Percentiles rank a stretch among this genome's conserved stretches.
Conservation (phyloP, 2,113 vertebrate species). For the Elgaria multicarinata region DNA sequence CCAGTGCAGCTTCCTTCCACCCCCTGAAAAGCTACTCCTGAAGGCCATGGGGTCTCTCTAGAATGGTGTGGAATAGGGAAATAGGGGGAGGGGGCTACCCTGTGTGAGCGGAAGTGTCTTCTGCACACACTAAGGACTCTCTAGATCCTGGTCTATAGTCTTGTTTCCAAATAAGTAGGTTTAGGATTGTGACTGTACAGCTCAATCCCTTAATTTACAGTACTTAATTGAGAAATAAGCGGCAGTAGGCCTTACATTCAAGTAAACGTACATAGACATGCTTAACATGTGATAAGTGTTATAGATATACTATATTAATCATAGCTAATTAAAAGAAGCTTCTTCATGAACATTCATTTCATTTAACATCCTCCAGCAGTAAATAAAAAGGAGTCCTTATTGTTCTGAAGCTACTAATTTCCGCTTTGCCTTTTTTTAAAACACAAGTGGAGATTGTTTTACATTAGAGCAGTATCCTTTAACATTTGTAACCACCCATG, state of each 20-base stretch:
- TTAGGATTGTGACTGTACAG: background rate
- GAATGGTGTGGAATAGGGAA: background rate
- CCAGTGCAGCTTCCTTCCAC: too few relatives aligned
- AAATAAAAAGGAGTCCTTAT: background rate
- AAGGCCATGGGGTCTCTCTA: background rate
- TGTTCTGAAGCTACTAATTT: background rate
- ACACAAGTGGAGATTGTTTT: background rate
- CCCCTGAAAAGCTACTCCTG: too few relatives aligned
- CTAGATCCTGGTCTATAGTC: background rate
- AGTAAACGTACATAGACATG: background rate
- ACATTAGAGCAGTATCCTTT: background rate
- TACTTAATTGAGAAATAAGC: background rate
- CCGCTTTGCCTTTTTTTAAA: background rate
- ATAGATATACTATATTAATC: background rate
- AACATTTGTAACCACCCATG: background rate
- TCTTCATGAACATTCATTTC: background rate
- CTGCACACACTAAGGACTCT: background rate
- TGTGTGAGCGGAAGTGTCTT: background rate
- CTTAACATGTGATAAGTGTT: background rate
- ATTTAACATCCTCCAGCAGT: background rate
- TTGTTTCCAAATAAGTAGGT: background rate
- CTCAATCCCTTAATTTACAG: background rate
- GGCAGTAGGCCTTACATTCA: background rate
- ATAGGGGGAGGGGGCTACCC: background rate
- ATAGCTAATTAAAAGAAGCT: background rate